Evolutionary conservation across 2,888 invertebrate species (phyloP).

Genomic region (Heliconius sara): DNA sequence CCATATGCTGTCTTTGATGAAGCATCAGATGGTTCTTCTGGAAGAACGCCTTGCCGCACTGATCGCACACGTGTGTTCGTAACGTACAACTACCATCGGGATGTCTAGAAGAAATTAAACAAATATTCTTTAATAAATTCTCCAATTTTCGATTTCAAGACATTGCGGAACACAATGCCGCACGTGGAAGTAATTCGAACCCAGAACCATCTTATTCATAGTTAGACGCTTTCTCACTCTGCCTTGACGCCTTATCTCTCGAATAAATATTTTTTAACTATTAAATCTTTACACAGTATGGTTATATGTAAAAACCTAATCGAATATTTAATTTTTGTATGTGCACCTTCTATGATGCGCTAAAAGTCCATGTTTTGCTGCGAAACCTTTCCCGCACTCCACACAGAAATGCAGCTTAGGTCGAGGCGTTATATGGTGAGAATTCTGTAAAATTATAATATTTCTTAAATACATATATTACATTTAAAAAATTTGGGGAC

Average conservation of each 20-base stretch:
- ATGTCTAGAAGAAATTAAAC: constrained; percentile 73
- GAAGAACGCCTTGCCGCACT: constrained; percentile 93
- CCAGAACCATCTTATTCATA: not conserved
- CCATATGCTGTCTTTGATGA: constrained; percentile 92
- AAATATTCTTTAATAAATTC: too few relatives aligned
- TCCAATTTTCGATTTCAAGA: not conserved
- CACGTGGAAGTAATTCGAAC: not conserved
- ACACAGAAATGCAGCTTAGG: constrained; percentile 91
- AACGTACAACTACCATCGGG: constrained; percentile 92
- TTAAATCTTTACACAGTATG: too few relatives aligned
- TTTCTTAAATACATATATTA: too few relatives aligned
- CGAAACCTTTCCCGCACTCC: constrained; percentile 92
- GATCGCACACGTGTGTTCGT: constrained; percentile 90
- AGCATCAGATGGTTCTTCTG: constrained; percentile 93
- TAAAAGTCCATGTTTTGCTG: constrained; percentile 91
- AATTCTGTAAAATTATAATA: constrained; percentile 58
- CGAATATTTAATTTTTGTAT: too few relatives aligned
- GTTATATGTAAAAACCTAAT: too few relatives aligned
- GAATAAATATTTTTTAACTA: too few relatives aligned
- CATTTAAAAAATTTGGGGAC: too few relatives aligned
- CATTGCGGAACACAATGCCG: not conserved
- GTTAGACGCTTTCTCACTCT: too few relatives aligned
- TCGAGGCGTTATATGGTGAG: constrained; percentile 74
- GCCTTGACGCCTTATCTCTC: too few relatives aligned
- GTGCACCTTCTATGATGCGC: constrained; percentile 88